Percentiles rank a stretch among this genome's conserved stretches.
phyloP scores from a whole-genome alignment of 23 tunicate genomes.

The Ascidia mentula region DNA sequence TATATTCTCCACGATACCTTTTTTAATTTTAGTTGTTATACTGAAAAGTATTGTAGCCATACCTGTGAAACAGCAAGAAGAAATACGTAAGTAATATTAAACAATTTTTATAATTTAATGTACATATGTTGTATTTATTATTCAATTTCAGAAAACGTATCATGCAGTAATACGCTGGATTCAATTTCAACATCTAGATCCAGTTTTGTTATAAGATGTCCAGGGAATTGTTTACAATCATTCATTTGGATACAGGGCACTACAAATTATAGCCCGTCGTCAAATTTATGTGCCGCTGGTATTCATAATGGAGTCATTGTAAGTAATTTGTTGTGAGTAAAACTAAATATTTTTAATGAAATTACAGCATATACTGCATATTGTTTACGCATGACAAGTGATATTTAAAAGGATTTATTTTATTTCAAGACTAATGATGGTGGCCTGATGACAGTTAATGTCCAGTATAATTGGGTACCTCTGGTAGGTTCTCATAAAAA shows the following conservation, averaged over 20 bases:
- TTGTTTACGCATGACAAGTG: background rate
- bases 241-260: background rate
- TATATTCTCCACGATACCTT: too few species aligned
- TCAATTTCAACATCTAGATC: background rate
- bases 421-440: background rate
- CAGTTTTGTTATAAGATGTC: background rate
- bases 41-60: too few species aligned
- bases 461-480: background rate
- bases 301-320: constrained; percentile 14
- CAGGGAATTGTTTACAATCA: background rate
- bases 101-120: background rate
- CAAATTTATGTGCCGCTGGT: constrained; percentile 16
- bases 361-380: background rate
- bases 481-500: background rate
- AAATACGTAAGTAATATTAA: too few species aligned
- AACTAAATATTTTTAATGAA: background rate
- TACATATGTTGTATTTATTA: background rate
- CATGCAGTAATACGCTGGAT: background rate
- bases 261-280: background rate
- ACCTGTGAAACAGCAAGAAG: too few species aligned
- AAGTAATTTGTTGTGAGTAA: background rate
- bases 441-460: background rate
- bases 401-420: background rate
- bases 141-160: background rate
- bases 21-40: too few species aligned